Conservation (phyloP, 2,797 vertebrate genomes). For the Lemur catta region DNA sequence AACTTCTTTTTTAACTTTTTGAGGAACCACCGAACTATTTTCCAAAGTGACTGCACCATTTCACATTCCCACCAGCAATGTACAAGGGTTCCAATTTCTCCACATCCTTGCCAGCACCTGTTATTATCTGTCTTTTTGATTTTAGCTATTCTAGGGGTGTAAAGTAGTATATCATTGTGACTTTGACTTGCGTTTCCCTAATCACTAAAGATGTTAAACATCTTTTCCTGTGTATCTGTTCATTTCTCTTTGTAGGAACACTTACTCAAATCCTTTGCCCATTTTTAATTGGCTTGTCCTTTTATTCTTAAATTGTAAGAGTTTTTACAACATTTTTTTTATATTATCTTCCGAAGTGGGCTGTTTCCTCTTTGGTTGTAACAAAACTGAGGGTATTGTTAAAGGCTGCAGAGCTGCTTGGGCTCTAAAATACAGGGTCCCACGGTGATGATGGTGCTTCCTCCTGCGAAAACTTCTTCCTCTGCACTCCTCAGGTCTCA, state of each 20-base stretch:
- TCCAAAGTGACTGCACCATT: neutral
- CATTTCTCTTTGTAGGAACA: slow-evolving; percentile 12
- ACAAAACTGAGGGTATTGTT: neutral
- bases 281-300: slow-evolving; percentile 4
- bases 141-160: neutral
- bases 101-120: neutral
- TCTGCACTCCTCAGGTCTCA: slow-evolving; percentile 88
- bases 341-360: neutral
- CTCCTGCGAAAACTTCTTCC: neutral
- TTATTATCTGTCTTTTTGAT: neutral
- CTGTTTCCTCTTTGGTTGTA: neutral
- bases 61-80: neutral
- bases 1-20: slow-evolving; percentile 22
- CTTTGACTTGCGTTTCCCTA: neutral
- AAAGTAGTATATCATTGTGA: neutral
- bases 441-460: neutral
- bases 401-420: neutral
- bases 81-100: neutral
- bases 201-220: neutral
- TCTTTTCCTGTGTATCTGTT: neutral
- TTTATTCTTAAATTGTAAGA: neutral
- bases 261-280: neutral
- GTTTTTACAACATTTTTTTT: neutral
- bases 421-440: neutral
- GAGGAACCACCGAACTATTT: neutral